A percentile compares a stretch with the other conserved stretches of the same genome.
phyloP scores from a whole-genome alignment of 2,888 invertebrate genomes.

The Scelioninae gen. 2 region DNA sequence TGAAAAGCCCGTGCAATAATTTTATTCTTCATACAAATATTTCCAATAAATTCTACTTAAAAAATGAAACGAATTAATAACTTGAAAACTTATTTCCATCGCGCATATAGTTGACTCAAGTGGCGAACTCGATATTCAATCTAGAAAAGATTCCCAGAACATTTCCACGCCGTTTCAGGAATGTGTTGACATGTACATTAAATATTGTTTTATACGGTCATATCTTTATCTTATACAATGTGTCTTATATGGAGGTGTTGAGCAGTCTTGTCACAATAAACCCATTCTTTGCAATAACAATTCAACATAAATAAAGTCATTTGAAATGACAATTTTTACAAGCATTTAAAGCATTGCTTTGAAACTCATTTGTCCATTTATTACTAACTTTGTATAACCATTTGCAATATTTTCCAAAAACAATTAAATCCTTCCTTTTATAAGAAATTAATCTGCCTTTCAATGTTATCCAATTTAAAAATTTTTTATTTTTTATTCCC shows the following conservation, averaged over 20 bases:
- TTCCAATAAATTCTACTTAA: constrained; percentile 17
- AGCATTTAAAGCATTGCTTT: too few relatives aligned
- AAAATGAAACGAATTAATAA: too few relatives aligned
- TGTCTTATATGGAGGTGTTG: constrained; percentile 35
- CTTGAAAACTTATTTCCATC: not conserved
- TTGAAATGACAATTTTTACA: too few relatives aligned
- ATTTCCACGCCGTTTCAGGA: constrained; percentile 48
- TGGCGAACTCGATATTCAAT: constrained; percentile 11
- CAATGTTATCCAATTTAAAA: too few relatives aligned
- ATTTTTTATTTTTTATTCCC: too few relatives aligned
- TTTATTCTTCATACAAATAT: not conserved
- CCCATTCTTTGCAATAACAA: constrained; percentile 32
- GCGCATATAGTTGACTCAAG: constrained; percentile 13
- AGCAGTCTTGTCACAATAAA: constrained; percentile 34
- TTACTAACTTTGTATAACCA: too few relatives aligned
- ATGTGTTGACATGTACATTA: constrained; percentile 43
- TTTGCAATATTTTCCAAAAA: too few relatives aligned
- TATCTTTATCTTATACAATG: constrained; percentile 58
- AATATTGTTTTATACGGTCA: constrained; percentile 54
- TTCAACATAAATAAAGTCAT: constrained; percentile 24
- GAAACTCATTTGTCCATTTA: too few relatives aligned
- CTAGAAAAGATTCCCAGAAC: constrained; percentile 45
- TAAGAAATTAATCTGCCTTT: too few relatives aligned
- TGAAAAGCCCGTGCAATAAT: too few relatives aligned
- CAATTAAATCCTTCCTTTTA: too few relatives aligned